These are phyloP conservation scores for Mesocricetus auratus DNA, from an alignment of 2,113 vertebrate genomes.

Conservation along the genomic window DNA sequence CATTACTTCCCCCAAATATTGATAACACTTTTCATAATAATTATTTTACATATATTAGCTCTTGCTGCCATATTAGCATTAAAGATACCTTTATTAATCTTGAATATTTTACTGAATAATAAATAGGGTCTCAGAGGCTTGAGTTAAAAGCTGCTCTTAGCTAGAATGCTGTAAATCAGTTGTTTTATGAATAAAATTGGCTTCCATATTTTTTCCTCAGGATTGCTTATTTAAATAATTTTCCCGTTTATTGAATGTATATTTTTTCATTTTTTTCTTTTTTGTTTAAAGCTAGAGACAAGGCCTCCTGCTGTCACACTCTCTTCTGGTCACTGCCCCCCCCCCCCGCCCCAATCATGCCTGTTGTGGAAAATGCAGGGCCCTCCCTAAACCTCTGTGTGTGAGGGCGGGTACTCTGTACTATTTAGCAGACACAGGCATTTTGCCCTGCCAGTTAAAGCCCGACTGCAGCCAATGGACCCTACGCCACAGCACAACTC, in stretches of 20 bases:
- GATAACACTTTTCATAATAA: slow-evolving; percentile 93
- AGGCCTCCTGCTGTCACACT: background rate
- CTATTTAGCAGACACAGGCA: slow-evolving; percentile 60
- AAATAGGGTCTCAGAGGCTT: slow-evolving; percentile 81
- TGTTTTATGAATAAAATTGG: slow-evolving; percentile 78
- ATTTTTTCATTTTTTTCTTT: background rate
- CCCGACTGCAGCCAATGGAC: background rate
- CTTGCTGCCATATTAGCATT: slow-evolving; percentile 91
- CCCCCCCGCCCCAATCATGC: background rate
- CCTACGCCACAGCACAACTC: background rate
- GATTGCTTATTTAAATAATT: slow-evolving; percentile 84
- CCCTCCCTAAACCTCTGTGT: background rate
- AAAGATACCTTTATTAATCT: slow-evolving; percentile 93
- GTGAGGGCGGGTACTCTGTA: slow-evolving; percentile 44
- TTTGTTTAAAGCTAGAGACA: slow-evolving; percentile 43
- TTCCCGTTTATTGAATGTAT: slow-evolving; percentile 74
- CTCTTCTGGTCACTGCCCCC: background rate
- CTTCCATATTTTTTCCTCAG: slow-evolving; percentile 78
- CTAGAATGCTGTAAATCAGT: slow-evolving; percentile 76
- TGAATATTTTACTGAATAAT: slow-evolving; percentile 85
- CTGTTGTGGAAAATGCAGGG: slow-evolving; percentile 53
- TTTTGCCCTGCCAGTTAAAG: background rate
- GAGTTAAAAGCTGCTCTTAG: slow-evolving; percentile 79
- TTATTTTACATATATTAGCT: slow-evolving; percentile 95
- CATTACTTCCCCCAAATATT: slow-evolving; percentile 94